A percentile compares a stretch with the other conserved stretches of the same genome.
phyloP scores from a whole-genome alignment of 2,888 invertebrate genomes.

The Lithodes maja region DNA sequence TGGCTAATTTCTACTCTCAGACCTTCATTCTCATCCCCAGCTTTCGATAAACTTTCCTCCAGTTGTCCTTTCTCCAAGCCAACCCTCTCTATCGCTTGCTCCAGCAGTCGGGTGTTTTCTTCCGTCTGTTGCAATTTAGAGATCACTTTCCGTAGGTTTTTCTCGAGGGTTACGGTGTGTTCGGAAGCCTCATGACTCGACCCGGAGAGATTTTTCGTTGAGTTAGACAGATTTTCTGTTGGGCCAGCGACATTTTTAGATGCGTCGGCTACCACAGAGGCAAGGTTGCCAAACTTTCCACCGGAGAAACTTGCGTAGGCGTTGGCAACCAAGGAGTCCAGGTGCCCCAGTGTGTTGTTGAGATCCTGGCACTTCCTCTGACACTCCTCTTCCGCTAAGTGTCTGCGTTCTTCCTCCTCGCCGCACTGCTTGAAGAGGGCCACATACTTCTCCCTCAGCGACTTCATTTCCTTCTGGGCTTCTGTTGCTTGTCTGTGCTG shows the following conservation, averaged over 20 bases:
- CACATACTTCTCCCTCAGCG: slow-evolving; percentile 21
- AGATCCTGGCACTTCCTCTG: slow-evolving; percentile 36
- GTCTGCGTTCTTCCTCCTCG: slow-evolving; percentile 21
- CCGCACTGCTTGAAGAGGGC: slow-evolving; percentile 8
- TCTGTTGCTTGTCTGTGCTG: not conserved
- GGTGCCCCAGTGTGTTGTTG: slow-evolving; percentile 6
- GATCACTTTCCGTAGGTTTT: not conserved
- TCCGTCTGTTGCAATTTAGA: not conserved
- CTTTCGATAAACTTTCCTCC: not conserved
- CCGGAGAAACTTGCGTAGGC: not conserved
- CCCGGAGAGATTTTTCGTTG: not conserved
- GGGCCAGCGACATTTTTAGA: too few relatives aligned
- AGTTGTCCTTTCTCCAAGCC: not conserved
- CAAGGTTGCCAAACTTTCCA: slow-evolving; percentile 6
- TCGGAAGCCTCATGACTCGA: not conserved
- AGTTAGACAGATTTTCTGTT: too few relatives aligned
- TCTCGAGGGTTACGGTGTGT: not conserved
- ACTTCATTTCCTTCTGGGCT: not conserved
- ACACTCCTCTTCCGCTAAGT: slow-evolving; percentile 39
- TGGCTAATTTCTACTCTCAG: not conserved
- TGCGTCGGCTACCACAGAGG: not conserved
- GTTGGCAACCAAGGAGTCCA: slow-evolving; percentile 31
- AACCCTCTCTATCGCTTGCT: not conserved
- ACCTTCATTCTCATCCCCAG: not conserved
- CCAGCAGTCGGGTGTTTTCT: not conserved